These are phyloP conservation scores for Ascidia mentula DNA, from an alignment of 23 tunicate species.

Conservation along the genomic window DNA sequence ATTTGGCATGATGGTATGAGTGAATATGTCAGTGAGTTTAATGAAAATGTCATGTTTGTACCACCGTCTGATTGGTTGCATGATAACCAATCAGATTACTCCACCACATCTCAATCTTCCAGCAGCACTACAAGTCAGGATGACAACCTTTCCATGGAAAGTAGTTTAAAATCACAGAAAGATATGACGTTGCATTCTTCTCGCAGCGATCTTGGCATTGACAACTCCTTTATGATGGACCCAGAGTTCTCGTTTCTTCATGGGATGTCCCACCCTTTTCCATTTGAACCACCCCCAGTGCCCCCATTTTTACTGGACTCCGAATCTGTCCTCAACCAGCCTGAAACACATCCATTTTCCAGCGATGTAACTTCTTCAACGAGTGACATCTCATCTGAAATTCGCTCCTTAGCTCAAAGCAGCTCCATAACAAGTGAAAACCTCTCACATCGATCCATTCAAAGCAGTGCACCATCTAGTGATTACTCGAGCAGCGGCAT, in stretches of 20 bases:
- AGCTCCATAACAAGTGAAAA: background rate
- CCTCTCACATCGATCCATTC: background rate
- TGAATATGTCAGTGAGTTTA: background rate
- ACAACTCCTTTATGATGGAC: conserved; percentile 60
- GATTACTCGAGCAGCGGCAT: background rate
- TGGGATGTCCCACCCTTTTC: conserved; percentile 26
- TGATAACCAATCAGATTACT: conserved; percentile 1
- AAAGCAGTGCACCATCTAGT: background rate
- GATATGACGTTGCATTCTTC: no score
- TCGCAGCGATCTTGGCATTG: conserved; percentile 36
- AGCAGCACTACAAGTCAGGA: background rate
- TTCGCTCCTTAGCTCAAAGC: background rate
- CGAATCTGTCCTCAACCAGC: background rate
- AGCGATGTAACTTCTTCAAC: background rate
- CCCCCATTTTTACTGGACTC: conserved; percentile 4
- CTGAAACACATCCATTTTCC: background rate
- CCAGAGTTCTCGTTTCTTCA: conserved; percentile 77
- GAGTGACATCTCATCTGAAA: background rate
- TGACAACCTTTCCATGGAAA: background rate
- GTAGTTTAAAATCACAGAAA: no score
- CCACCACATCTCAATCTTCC: background rate
- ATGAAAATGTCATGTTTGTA: background rate
- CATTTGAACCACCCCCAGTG: background rate
- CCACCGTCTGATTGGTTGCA: conserved; percentile 30
- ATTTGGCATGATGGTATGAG: conserved; percentile 39